Percentiles rank a stretch among this genome's conserved stretches.
Evolutionary conservation across 2,797 vertebrate genomes (phyloP).

Genomic region (Ara ararauna): DNA sequence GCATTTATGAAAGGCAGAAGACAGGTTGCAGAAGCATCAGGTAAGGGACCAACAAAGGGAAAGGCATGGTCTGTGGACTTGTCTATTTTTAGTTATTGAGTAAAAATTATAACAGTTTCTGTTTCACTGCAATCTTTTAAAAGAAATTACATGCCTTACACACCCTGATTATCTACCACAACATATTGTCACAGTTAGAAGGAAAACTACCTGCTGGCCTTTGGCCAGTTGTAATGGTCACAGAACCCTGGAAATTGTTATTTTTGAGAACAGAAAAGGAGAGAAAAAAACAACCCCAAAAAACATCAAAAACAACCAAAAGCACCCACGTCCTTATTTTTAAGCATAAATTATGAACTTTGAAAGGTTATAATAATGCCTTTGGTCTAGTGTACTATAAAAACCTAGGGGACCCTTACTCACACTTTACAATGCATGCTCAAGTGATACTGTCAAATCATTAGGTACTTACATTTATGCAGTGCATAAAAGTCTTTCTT

Average conservation of each 20-base stretch:
- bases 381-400: neutral
- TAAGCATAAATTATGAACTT: neutral
- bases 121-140: neutral
- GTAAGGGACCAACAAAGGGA: neutral
- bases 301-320: neutral
- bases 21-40: neutral
- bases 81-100: neutral
- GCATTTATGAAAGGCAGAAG: neutral
- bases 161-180: neutral
- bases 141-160: neutral
- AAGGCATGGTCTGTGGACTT: neutral
- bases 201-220: neutral
- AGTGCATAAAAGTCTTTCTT: slow-evolving; percentile 10
- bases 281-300: fast-evolving
- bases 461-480: slow-evolving; percentile 10
- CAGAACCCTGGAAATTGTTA: neutral
- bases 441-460: neutral
- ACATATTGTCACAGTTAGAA: neutral
- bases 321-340: neutral
- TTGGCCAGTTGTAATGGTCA: neutral
- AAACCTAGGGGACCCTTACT: neutral
- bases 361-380: neutral
- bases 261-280: neutral
- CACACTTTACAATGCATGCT: neutral
- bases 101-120: neutral